These are phyloP conservation scores for Poecilia velifera DNA, from an alignment of 2,797 vertebrate species.

Conservation along the genomic window DNA sequence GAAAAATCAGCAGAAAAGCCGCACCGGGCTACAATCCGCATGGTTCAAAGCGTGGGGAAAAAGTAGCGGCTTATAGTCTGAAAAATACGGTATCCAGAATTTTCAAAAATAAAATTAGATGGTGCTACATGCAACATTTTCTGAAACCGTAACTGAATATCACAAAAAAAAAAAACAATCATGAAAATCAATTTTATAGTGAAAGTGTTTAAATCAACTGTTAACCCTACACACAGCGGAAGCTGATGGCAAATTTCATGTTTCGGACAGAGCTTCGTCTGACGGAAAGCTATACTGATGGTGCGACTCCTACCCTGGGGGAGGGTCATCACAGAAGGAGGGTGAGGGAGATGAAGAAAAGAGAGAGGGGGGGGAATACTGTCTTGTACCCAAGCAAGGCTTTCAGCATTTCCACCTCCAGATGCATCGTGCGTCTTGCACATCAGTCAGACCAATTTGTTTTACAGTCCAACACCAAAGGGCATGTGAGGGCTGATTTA, in stretches of 20 bases:
- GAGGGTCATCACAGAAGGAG: constrained; percentile 77
- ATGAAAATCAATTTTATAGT: too few relatives aligned
- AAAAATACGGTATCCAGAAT: too few relatives aligned
- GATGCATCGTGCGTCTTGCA: constrained; percentile 70
- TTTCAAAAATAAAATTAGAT: neutral
- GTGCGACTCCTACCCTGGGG: constrained; percentile 78
- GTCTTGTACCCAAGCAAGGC: constrained; percentile 41
- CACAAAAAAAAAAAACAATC: neutral
- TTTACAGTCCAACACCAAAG: constrained; percentile 74
- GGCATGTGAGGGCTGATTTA: constrained; percentile 76
- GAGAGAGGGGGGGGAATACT: constrained; percentile 45
- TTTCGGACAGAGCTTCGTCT: constrained; percentile 73
- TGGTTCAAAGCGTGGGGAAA: too few relatives aligned
- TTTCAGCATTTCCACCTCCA: constrained; percentile 64
- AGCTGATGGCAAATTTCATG: constrained; percentile 64
- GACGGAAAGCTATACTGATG: constrained; percentile 82
- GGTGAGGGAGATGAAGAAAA: constrained; percentile 35
- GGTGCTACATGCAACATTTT: neutral
- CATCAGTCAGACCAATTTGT: constrained; percentile 61
- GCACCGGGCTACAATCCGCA: too few relatives aligned
- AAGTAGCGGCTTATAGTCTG: too few relatives aligned
- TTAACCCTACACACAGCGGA: constrained; percentile 31
- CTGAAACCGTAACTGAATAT: neutral
- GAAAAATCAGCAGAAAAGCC: too few relatives aligned
- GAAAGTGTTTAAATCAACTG: neutral